phyloP scores from a whole-genome alignment of 1,140 invertebrate genomes.

The Eufriesea mexicana region DNA sequence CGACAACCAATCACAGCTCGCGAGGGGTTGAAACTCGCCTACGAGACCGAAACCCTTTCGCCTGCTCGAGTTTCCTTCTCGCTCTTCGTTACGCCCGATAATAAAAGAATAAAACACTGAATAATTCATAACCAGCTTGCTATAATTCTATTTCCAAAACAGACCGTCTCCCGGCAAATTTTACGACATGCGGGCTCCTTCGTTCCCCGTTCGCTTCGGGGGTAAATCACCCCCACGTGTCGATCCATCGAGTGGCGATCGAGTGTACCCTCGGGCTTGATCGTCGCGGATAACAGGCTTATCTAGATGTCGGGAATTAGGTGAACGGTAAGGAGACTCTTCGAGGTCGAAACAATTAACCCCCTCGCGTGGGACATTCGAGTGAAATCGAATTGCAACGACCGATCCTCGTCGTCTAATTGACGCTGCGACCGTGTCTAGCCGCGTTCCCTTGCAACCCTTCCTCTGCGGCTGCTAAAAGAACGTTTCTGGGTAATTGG shows the following conservation, averaged over 20 bases:
- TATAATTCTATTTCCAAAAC: conserved; percentile 73
- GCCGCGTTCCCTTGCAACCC: not conserved
- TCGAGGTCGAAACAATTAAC: conserved; percentile 49
- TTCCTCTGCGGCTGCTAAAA: not conserved
- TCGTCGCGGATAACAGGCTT: conserved; percentile 72
- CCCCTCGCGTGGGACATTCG: not conserved
- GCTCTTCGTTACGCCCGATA: not conserved
- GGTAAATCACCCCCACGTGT: conserved; percentile 19
- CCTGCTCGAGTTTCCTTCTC: not conserved
- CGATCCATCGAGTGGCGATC: conserved; percentile 69
- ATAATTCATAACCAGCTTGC: conserved; percentile 58
- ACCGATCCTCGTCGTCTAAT: conserved; percentile 2
- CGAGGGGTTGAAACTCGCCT: too few relatives aligned
- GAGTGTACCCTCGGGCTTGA: conserved; percentile 62
- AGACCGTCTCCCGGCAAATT: conserved; percentile 41
- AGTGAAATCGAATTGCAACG: conserved; percentile 30
- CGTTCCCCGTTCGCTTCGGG: not conserved
- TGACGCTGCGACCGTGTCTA: not conserved
- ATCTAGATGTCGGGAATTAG: conserved; percentile 70
- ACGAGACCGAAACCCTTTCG: not conserved
- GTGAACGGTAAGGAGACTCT: conserved; percentile 59
- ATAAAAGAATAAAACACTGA: conserved; percentile 17
- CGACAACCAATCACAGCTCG: too few relatives aligned
- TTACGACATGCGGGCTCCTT: conserved; percentile 49
- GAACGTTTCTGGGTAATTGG: not conserved